Conservation (phyloP, 2,888 invertebrate genomes). For the Entomobrya multifasciata region DNA sequence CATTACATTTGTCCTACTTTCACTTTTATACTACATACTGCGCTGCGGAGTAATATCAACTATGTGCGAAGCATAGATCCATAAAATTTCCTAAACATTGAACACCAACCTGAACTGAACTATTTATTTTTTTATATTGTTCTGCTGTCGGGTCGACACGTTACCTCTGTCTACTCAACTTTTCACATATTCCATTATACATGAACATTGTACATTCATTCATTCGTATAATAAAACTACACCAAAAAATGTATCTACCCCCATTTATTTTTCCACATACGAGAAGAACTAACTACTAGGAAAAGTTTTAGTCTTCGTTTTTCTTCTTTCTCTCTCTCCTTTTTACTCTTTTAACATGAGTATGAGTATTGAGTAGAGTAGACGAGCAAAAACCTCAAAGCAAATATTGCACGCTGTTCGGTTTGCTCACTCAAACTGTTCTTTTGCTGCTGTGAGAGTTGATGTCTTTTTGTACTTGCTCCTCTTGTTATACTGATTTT, state of each 20-base stretch:
- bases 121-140: constrained; percentile 13
- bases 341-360: not conserved
- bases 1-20: constrained; percentile 67
- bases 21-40: not conserved
- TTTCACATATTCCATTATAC: not conserved
- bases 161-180: constrained; percentile 11
- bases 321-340: constrained; percentile 5
- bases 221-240: not conserved
- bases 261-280: not conserved
- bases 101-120: not conserved
- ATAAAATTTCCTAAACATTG: not conserved
- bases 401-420: constrained; percentile 37
- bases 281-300: constrained; percentile 23
- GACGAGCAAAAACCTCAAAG: constrained; percentile 60
- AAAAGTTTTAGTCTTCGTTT: constrained; percentile 1
- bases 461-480: not conserved
- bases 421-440: constrained; percentile 15
- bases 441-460: constrained; percentile 1
- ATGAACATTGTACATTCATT: not conserved
- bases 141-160: not conserved
- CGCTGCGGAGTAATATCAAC: constrained; percentile 2
- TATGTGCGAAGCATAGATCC: not conserved
- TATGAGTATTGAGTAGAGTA: not conserved
- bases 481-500: not conserved
- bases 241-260: not conserved